Percentiles rank a stretch among this genome's conserved stretches.
Conservation (phyloP, 2,113 vertebrate genomes). For the Piprites chloris region DNA sequence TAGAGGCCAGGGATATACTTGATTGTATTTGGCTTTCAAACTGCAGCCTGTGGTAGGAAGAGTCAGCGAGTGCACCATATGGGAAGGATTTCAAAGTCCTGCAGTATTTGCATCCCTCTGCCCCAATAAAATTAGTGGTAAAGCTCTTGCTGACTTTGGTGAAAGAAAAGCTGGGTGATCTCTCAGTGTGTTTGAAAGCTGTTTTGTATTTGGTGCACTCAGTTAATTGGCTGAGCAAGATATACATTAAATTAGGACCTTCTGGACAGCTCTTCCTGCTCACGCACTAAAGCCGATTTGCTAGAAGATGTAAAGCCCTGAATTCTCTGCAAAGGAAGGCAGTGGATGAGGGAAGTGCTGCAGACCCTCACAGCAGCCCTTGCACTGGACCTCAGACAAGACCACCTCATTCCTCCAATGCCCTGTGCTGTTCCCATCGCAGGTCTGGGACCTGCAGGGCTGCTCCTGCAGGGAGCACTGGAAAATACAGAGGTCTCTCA, state of each 20-base stretch:
- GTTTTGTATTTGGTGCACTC: neutral
- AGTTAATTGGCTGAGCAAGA: neutral
- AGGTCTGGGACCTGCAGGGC: neutral
- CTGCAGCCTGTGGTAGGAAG: neutral
- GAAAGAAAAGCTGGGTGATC: neutral
- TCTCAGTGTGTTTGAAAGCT: neutral
- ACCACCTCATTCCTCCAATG: neutral
- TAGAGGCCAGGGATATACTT: neutral
- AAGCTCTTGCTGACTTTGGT: neutral
- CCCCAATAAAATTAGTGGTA: neutral
- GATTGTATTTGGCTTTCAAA: neutral
- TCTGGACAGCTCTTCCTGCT: neutral
- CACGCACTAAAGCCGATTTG: neutral
- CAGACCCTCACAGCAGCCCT: rapidly evolving
- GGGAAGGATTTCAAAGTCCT: neutral
- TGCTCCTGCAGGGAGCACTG: neutral
- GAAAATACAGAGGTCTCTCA: neutral
- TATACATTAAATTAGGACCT: neutral
- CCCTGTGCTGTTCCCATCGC: rapidly evolving
- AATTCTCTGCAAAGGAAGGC: neutral
- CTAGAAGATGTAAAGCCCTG: neutral
- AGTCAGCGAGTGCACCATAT: neutral
- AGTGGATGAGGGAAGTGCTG: neutral
- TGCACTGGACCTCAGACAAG: neutral
- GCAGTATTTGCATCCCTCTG: neutral